These are phyloP conservation scores for Lithobius niger DNA, from an alignment of 1,140 invertebrate genomes.

Conservation along the genomic window DNA sequence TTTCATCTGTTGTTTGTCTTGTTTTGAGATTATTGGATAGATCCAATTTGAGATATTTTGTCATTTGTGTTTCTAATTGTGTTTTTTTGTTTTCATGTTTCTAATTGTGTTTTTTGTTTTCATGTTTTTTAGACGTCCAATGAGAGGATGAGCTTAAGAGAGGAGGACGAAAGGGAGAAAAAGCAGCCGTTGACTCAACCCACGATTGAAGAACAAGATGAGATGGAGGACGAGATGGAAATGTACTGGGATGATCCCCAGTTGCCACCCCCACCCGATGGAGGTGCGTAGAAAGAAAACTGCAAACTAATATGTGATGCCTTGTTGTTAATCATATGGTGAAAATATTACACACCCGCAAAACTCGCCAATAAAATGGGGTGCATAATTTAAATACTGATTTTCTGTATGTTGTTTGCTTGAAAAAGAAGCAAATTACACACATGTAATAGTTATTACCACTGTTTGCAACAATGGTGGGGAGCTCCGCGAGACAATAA, in stretches of 20 bases:
- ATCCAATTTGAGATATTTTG: too few species aligned
- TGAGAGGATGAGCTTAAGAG: neutral
- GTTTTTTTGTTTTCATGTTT: too few species aligned
- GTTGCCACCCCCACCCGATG: neutral
- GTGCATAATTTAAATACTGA: neutral
- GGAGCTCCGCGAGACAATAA: too few species aligned
- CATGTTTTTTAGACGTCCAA: neutral
- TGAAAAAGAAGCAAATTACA: neutral
- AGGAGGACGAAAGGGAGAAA: neutral
- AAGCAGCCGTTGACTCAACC: neutral
- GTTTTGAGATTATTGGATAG: too few species aligned
- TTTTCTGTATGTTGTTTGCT: neutral
- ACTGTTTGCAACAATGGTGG: too few species aligned
- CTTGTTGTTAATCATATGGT: neutral
- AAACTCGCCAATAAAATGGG: too few species aligned
- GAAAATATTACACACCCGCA: neutral
- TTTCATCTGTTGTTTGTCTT: too few species aligned
- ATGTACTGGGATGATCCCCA: neutral
- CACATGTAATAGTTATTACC: neutral
- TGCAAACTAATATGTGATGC: neutral
- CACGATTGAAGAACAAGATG: neutral
- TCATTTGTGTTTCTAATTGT: too few species aligned
- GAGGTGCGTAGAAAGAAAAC: neutral
- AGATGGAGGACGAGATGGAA: neutral
- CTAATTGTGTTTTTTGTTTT: too few species aligned